Percentiles rank a stretch among this genome's conserved stretches.
Conservation (phyloP, 2,113 vertebrate species). For the Philantomba maxwellii region DNA sequence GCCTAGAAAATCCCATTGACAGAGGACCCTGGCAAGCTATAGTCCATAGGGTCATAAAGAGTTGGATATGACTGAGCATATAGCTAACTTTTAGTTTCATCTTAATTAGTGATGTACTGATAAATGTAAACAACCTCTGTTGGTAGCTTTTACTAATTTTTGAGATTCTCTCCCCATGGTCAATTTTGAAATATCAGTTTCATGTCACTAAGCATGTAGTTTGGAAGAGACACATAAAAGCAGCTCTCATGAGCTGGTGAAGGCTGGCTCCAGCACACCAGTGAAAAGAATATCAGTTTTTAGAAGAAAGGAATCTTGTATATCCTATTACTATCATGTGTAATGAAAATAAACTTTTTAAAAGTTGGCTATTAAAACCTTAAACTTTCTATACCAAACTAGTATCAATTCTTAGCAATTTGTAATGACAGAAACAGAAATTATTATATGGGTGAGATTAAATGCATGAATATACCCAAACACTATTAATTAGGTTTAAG, state of each 20-base stretch:
- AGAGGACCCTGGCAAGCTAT: not conserved
- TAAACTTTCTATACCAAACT: not conserved
- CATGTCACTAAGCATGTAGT: not conserved
- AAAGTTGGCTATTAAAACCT: not conserved
- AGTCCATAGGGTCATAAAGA: not conserved
- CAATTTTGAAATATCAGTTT: not conserved
- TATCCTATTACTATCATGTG: not conserved
- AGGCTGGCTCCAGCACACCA: not conserved
- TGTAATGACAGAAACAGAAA: not conserved
- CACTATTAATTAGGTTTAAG: not conserved
- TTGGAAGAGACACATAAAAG: not conserved
- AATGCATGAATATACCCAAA: not conserved
- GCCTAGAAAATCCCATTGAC: not conserved
- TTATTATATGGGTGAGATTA: not conserved
- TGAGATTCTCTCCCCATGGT: not conserved
- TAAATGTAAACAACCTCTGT: not conserved
- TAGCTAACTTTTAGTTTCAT: conserved; percentile 5
- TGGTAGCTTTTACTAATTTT: not conserved
- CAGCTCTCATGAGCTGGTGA: not conserved
- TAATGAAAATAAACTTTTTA: not conserved
- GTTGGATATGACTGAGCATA: not conserved
- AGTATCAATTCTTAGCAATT: not conserved
- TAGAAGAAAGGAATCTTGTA: not conserved
- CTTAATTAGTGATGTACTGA: not conserved
- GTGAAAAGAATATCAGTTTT: not conserved